Base-by-base conservation (phyloP, 2,797 vertebrate genomes). In the Tiaroga cobitis region DNA sequence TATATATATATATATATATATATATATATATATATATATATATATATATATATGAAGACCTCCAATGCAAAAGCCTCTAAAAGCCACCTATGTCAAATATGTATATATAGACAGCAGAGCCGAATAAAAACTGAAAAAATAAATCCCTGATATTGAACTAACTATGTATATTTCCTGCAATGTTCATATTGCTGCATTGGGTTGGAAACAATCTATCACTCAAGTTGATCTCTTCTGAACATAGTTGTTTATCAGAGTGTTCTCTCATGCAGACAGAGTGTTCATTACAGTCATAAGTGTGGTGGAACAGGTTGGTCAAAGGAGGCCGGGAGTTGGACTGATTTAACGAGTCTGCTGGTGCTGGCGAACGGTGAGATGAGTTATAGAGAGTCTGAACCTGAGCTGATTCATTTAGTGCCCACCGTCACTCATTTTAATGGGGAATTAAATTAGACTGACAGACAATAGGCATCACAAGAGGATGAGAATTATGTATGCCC, bases 391-490 rank as follows among this genome's bases (percentile, higher is more conserved):
- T 92, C 88, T 77, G 73, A 83, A 89, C 88, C 88, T 80, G 89
- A 88, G 89, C 67, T 8, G 88, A 89, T 88, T 94, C 91, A 84
- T 84, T 88, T 69, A 46, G 54, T 15, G 49, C 72, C 75, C 59
- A 85, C 90, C 90, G 85, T 92, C 81, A 90, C 90, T 93, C 91
- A 92, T 77, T 93, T 93, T 94, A 93, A 94, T 92, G 91, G 89
- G 82, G 88, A 92, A 93, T 94, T 94, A 91, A 92, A 93, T 94
- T 92, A 90, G 72, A 78, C 87, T 83, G 90, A 93, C 92, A 91
- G 92, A 90, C 89, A 88, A 84, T 90, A 89, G 91, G 68, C 65
- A 85, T 69, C 70, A 86, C 63, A 63, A 34, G 15, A 56, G 49
- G 15, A 63, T 29, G 65, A 63, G 67, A 75, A 56, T 84, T 67